Evolutionary conservation across 2,888 invertebrate species (phyloP).

Genomic region (Cylloceria caligata): DNA sequence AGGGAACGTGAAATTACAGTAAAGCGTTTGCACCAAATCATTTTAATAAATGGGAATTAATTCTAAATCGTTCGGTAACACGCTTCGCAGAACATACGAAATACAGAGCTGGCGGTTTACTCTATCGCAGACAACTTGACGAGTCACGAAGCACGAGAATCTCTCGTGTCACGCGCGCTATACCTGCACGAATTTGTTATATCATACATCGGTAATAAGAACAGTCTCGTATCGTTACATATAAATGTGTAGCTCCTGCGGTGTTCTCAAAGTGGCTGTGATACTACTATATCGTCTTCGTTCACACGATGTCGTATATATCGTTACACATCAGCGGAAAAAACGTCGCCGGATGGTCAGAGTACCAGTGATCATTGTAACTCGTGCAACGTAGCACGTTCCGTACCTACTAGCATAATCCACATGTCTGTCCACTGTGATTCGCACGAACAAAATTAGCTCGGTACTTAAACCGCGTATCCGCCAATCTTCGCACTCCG

Average conservation of each 20-base stretch:
- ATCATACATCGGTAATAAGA: constrained; percentile 70
- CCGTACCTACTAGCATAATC: background rate
- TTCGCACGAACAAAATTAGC: constrained; percentile 60
- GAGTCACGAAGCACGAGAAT: constrained; percentile 36
- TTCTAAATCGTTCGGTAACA: background rate
- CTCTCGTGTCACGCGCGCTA: constrained; percentile 72
- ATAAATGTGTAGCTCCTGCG: constrained; percentile 27
- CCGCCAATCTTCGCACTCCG: constrained; percentile 53
- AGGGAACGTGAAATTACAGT: no score
- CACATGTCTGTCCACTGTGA: constrained; percentile 24
- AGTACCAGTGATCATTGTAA: constrained; percentile 38
- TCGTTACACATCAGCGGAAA: constrained; percentile 24
- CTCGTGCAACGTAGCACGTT: constrained; percentile 19
- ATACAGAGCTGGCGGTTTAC: background rate
- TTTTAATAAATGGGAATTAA: background rate
- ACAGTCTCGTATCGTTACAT: constrained; percentile 31
- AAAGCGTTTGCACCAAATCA: background rate
- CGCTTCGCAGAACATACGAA: background rate
- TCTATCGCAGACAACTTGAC: background rate
- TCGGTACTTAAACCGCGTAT: constrained; percentile 55
- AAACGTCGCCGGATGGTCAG: constrained; percentile 30
- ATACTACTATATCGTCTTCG: constrained; percentile 48
- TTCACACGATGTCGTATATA: constrained; percentile 49
- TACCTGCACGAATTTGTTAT: constrained; percentile 78
- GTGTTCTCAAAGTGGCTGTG: constrained; percentile 38